These are phyloP conservation scores for Dorcus parallelipipedus DNA, from an alignment of 2,888 invertebrate genomes.

Conservation along the genomic window DNA sequence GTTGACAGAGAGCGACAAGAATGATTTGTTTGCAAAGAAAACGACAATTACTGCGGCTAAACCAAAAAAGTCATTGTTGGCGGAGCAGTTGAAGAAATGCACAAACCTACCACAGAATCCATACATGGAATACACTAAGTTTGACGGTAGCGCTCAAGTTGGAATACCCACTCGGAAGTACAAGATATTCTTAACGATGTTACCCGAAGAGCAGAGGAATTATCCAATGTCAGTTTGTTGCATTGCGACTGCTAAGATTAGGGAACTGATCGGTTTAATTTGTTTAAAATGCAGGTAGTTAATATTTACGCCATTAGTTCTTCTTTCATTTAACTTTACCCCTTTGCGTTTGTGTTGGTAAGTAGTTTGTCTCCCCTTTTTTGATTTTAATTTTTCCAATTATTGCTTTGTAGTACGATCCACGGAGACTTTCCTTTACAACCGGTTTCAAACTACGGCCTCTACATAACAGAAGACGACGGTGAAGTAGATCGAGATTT, in stretches of 20 bases:
- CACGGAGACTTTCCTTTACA: constrained; percentile 62
- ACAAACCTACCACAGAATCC: constrained; percentile 79
- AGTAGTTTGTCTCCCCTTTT: not conserved
- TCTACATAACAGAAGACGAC: constrained; percentile 94
- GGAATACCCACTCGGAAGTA: constrained; percentile 78
- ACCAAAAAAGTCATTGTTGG: constrained; percentile 59
- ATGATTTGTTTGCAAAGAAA: constrained; percentile 58
- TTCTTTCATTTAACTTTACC: too few species aligned
- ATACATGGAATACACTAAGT: constrained; percentile 85
- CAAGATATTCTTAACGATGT: constrained; percentile 87
- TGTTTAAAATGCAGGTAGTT: constrained; percentile 76
- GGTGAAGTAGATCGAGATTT: constrained; percentile 94
- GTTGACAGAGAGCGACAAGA: constrained; percentile 57
- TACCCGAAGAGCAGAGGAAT: constrained; percentile 73
- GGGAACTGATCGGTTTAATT: constrained; percentile 88
- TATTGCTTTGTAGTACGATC: constrained; percentile 52
- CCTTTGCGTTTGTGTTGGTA: too few species aligned
- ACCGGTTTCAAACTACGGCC: constrained; percentile 71
- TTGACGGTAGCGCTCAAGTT: constrained; percentile 83
- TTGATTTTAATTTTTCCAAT: constrained; percentile 6
- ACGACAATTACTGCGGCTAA: constrained; percentile 39
- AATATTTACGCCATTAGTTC: constrained; percentile 1
- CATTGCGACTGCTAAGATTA: constrained; percentile 78
- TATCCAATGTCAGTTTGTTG: constrained; percentile 83
- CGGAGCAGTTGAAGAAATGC: constrained; percentile 73